These are phyloP conservation scores for Progne subis DNA, from an alignment of 2,113 vertebrate genomes.

Conservation along the genomic window DNA sequence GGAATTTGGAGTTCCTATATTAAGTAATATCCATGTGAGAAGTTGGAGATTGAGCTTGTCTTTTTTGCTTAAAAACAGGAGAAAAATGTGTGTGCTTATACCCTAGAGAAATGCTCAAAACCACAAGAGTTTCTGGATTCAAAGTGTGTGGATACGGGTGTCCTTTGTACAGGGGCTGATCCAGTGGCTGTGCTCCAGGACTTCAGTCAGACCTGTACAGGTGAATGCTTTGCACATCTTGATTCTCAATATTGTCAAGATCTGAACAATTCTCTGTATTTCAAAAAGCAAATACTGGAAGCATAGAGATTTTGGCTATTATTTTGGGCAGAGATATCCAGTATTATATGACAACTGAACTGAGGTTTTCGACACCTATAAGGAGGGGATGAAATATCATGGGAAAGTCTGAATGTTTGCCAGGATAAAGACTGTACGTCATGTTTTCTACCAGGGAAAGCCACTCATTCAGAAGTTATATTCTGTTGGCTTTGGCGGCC, in stretches of 20 bases:
- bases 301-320: neutral
- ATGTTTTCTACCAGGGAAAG: neutral
- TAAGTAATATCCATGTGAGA: neutral
- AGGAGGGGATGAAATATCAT: neutral
- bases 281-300: neutral
- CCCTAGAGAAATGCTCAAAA: neutral
- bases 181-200: neutral
- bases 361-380: fast-evolving
- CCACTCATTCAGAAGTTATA: neutral
- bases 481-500: neutral
- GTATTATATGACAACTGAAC: neutral
- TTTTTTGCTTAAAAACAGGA: neutral
- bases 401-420: neutral
- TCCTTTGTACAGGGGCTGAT: neutral
- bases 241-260: neutral
- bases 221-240: neutral
- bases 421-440: neutral
- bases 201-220: neutral
- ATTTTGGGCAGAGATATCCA: neutral
- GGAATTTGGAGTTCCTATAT: neutral
- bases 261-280: neutral
- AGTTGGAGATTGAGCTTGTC: neutral
- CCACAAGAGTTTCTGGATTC: neutral
- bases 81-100: neutral
- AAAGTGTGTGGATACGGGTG: neutral